These are phyloP conservation scores for Celastrina argiolus DNA, from an alignment of 2,888 invertebrate genomes.

Conservation along the genomic window DNA sequence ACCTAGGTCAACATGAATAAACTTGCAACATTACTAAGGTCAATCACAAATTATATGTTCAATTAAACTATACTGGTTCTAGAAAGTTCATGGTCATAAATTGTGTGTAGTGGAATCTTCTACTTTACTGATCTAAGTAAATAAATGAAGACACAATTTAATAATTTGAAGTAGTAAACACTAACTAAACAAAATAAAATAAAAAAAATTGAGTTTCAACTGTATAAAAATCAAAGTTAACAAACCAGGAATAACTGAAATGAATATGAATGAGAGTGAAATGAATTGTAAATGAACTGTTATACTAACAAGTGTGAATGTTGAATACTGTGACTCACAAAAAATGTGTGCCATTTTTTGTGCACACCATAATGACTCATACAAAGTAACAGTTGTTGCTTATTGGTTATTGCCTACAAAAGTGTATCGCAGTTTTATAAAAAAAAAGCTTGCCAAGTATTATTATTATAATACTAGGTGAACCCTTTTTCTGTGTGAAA, in stretches of 20 bases:
- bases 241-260: background rate
- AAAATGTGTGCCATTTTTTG: conserved; percentile 12
- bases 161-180: too few species aligned
- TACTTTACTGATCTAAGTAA: too few species aligned
- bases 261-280: conserved; percentile 12
- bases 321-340: conserved; percentile 1
- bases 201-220: background rate
- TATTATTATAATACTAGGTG: background rate
- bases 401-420: background rate
- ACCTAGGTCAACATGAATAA: conserved; percentile 4
- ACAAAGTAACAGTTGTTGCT: background rate
- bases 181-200: too few species aligned
- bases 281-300: background rate
- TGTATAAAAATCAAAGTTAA: background rate
- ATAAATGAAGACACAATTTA: too few species aligned
- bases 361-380: conserved; percentile 6
- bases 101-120: too few species aligned
- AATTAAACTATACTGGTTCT: background rate
- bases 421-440: background rate
- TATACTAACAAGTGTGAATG: conserved; percentile 7
- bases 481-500: too few species aligned
- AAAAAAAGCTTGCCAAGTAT: background rate
- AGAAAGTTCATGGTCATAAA: background rate
- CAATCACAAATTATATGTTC: background rate
- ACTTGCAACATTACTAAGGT: background rate